phyloP scores from a whole-genome alignment of 2,888 invertebrate genomes.

The Spicauda simplicius region DNA sequence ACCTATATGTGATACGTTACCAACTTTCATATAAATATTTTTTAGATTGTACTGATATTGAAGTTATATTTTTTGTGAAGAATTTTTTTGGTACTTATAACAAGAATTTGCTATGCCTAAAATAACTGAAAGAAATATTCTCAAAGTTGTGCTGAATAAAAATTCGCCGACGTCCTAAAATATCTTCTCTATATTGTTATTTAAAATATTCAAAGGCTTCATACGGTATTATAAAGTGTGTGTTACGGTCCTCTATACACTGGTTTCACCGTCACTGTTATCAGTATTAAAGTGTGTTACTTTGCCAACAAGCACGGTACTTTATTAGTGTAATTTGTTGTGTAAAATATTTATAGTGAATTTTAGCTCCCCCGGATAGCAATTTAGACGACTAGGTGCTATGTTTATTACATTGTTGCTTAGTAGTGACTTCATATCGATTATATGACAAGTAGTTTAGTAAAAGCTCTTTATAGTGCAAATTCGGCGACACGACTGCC shows the following conservation, averaged over 20 bases:
- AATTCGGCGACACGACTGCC: too few relatives aligned
- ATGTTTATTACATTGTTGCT: too few relatives aligned
- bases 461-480: too few relatives aligned
- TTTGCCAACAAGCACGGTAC: constrained; percentile 47
- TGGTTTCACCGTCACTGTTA: constrained; percentile 65
- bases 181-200: not conserved
- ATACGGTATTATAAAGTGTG: constrained; percentile 12
- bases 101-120: too few relatives aligned
- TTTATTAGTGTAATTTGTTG: constrained; percentile 13
- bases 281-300: constrained; percentile 54
- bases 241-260: constrained; percentile 45
- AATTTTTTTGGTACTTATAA: too few relatives aligned
- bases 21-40: too few relatives aligned
- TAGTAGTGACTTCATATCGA: too few relatives aligned
- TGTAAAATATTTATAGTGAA: constrained; percentile 11
- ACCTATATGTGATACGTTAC: too few relatives aligned
- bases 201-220: constrained; percentile 6
- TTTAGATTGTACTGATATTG: too few relatives aligned
- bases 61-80: too few relatives aligned
- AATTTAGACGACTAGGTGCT: not conserved
- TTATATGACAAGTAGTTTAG: too few relatives aligned
- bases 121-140: not conserved
- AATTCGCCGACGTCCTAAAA: not conserved
- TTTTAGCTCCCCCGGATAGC: not conserved
- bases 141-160: not conserved